Percentiles rank a stretch among this genome's conserved stretches.
Conservation (phyloP, 2,888 invertebrate genomes). For the Pterostichus madidus region DNA sequence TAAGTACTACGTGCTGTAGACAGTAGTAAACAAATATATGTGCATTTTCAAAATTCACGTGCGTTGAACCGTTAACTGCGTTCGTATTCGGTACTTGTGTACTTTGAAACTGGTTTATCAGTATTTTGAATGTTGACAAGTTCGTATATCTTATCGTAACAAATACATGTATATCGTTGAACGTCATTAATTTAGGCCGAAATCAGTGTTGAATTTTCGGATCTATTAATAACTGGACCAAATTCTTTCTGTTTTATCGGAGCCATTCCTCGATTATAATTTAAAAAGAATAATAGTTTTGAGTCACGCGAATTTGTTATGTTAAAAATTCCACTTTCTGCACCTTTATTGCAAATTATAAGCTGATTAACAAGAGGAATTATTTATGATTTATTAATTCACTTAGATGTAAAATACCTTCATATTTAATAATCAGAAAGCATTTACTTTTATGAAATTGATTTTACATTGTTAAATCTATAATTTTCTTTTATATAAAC, state of each 20-base stretch:
- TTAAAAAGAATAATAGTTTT: no score
- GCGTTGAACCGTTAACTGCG: slow-evolving; percentile 28
- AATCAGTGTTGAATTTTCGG: neutral
- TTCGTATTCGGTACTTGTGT: slow-evolving; percentile 10
- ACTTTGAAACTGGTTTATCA: slow-evolving; percentile 47
- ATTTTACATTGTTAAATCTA: no score
- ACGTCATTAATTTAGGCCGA: slow-evolving; percentile 13
- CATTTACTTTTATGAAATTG: no score
- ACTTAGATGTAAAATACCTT: no score
- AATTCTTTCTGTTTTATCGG: neutral
- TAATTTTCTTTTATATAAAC: no score
- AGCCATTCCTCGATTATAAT: no score
- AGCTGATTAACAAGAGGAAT: no score
- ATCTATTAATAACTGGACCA: slow-evolving; percentile 11
- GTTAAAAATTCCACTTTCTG: no score
- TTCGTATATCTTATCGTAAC: slow-evolving; percentile 1
- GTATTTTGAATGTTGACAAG: slow-evolving; percentile 28
- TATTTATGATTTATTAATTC: no score
- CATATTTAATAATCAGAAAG: no score
- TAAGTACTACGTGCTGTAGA: neutral
- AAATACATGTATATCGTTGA: neutral
- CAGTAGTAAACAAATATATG: slow-evolving; percentile 30
- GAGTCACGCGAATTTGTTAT: no score
- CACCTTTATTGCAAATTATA: no score
- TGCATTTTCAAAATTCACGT: slow-evolving; percentile 25